Percentiles rank a stretch among this genome's conserved stretches.
Conservation (phyloP, 2,888 invertebrate genomes). For the Drosophila eohydei region DNA sequence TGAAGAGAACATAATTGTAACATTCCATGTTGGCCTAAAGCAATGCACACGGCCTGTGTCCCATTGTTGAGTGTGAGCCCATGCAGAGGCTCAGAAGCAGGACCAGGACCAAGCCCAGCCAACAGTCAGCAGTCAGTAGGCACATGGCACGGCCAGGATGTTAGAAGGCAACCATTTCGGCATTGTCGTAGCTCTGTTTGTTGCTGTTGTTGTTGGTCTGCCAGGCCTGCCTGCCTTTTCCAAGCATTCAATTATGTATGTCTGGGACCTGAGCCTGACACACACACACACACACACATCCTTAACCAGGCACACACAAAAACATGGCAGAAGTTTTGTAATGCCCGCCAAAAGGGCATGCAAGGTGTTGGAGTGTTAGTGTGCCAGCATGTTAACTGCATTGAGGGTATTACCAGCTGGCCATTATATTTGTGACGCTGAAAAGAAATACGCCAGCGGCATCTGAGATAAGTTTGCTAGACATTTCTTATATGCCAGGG, state of each 20-base stretch:
- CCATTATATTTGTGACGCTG: constrained; percentile 33
- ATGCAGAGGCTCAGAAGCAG: constrained; percentile 7
- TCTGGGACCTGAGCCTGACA: constrained; percentile 77
- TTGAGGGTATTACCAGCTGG: constrained; percentile 39
- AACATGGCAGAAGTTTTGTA: constrained; percentile 79
- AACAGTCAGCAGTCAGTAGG: constrained; percentile 39
- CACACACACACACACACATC: constrained; percentile 54
- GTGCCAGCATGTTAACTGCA: constrained; percentile 61
- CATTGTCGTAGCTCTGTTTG: constrained; percentile 24
- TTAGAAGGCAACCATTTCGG: constrained; percentile 62
- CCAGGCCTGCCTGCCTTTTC: constrained; percentile 65
- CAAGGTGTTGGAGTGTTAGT: constrained; percentile 77
- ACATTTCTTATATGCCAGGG: not conserved
- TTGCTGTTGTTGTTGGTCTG: constrained; percentile 31
- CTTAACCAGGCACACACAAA: constrained; percentile 52
- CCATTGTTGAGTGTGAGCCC: constrained; percentile 29
- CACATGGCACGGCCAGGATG: constrained; percentile 57
- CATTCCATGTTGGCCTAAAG: constrained; percentile 81
- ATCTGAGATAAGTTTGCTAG: not conserved
- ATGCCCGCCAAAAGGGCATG: constrained; percentile 76
- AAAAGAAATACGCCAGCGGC: constrained; percentile 1
- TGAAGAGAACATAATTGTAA: constrained; percentile 81
- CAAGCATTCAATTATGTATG: constrained; percentile 80
- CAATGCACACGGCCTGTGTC: constrained; percentile 68
- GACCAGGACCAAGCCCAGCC: constrained; percentile 16